Evolutionary conservation across 2,888 invertebrate genomes (phyloP).

Genomic region (Ptychoptera albimana): DNA sequence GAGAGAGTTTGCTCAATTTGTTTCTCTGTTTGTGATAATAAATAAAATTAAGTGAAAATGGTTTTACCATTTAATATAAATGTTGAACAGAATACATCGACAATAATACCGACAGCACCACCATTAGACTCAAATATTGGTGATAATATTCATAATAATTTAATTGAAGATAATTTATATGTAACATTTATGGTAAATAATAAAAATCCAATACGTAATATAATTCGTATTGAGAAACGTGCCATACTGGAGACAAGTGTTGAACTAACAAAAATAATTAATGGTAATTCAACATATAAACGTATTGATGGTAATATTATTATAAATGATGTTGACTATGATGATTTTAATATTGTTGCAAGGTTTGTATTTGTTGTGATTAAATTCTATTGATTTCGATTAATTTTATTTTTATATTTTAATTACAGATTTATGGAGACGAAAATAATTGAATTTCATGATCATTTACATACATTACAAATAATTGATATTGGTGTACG

Average conservation of each 20-base stretch:
- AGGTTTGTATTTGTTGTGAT: conserved; percentile 5
- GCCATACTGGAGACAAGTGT: conserved; percentile 27
- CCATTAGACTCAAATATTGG: conserved; percentile 17
- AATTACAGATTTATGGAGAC: conserved; percentile 24
- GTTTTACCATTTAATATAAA: conserved; percentile 27
- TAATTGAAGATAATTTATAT: conserved; percentile 15
- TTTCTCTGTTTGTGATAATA: no score
- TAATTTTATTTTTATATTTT: neutral
- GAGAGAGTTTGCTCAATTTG: no score
- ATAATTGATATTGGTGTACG: conserved; percentile 28
- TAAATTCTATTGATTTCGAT: neutral
- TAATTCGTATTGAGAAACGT: conserved; percentile 28
- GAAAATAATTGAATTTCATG: conserved; percentile 27
- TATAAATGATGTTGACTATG: conserved; percentile 27
- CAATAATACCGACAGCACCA: conserved; percentile 24
- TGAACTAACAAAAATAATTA: conserved; percentile 27
- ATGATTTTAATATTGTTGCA: conserved; percentile 27
- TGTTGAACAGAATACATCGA: conserved; percentile 19
- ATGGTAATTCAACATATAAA: conserved; percentile 24
- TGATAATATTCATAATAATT: neutral
- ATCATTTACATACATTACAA: conserved; percentile 27
- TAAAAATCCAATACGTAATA: conserved; percentile 23
- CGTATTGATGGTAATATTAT: conserved; percentile 29
- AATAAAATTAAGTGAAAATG: conserved; percentile 16
- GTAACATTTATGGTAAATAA: conserved; percentile 30